Base-by-base conservation (phyloP, 2,113 vertebrate genomes). In the Rhabdornis inornatus region DNA sequence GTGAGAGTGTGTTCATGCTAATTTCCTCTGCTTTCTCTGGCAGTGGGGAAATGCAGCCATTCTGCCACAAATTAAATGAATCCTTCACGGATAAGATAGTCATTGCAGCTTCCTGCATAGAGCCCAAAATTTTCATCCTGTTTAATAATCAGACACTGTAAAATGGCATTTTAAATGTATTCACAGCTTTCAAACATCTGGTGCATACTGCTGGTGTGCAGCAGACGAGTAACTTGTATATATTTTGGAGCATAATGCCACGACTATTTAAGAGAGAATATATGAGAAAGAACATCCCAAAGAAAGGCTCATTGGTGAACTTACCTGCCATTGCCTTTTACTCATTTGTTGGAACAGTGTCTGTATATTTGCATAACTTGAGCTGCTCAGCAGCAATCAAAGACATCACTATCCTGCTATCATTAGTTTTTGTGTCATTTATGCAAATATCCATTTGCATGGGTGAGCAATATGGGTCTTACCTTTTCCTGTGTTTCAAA, bases 131-230 rank as follows among this genome's bases (percentile, higher is more conserved):
- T 93, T 96, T 79, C 86, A 82, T 89, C 85, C 90, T 74, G 28
- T 94, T 89, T 94, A 89, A 87, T 94, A 87, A 96, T 61, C 69
- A 96, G 87, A 93, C 60, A 90, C 42, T 78, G 87, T 52, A 70
- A 94, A 94, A 94, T 72, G 80, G 23, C 82, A 94, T 85, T 95
- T 96, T 42, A 90, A 94, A 93, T 88, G 57, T 83, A 90, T 80
- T 92, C 90, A 89, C 77, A 84, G 82, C 64, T 88, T 94, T 95
- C 70, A 81, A 91, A 92, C 91, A 96, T 91, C 94, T 95, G 95
- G 71, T 91, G 40, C 53, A 60, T 60, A 64, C 49, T 83, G 68
- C 81, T 83, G 83, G 87, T 80, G 60, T 91, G 81, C 45, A 93
- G 75, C 74, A 87, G 83, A 86, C 0, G 2, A 90, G 85, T 64